A percentile compares a stretch with the other conserved stretches of the same genome.
These are phyloP conservation scores for Parambassis ranga DNA, from an alignment of 2,797 vertebrate genomes.

Conservation along the genomic window DNA sequence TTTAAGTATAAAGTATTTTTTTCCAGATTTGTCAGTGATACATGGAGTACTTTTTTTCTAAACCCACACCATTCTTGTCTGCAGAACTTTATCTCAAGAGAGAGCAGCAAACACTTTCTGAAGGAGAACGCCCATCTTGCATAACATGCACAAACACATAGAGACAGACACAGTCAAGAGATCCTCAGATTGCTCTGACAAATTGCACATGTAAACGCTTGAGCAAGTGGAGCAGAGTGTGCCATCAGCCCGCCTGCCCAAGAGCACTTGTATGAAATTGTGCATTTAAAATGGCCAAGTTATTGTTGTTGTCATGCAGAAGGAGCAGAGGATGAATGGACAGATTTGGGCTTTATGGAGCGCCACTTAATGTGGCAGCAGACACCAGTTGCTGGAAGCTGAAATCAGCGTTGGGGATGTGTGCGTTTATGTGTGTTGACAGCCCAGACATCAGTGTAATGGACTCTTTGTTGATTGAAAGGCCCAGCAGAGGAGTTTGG, in stretches of 20 bases:
- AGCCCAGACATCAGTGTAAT: conserved; percentile 59
- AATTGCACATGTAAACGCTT: conserved; percentile 30
- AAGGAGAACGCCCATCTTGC: neutral
- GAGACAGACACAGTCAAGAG: conserved; percentile 21
- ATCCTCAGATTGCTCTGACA: conserved; percentile 31
- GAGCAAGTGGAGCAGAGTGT: conserved; percentile 5
- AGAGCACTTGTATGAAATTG: conserved; percentile 55
- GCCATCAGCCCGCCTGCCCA: conserved; percentile 41
- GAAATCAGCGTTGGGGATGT: conserved; percentile 36
- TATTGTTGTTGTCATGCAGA: conserved; percentile 61
- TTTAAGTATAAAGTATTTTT: neutral
- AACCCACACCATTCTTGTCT: neutral
- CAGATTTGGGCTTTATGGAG: conserved; percentile 63
- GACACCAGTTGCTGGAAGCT: conserved; percentile 61
- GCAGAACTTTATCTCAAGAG: neutral
- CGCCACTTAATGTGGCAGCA: conserved; percentile 53
- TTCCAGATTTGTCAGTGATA: neutral
- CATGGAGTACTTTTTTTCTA: neutral
- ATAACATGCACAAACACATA: neutral
- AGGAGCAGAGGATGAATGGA: conserved; percentile 48
- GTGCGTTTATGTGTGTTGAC: conserved; percentile 35
- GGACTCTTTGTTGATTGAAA: conserved; percentile 58
- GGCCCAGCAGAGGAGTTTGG: conserved; percentile 50
- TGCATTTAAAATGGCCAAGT: conserved; percentile 50
- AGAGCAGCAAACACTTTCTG: neutral